Evolutionary conservation across 2,888 invertebrate genomes (phyloP), one percentile per base, ranked within the genome.

Genomic region (Leucophenga montana): DNA sequence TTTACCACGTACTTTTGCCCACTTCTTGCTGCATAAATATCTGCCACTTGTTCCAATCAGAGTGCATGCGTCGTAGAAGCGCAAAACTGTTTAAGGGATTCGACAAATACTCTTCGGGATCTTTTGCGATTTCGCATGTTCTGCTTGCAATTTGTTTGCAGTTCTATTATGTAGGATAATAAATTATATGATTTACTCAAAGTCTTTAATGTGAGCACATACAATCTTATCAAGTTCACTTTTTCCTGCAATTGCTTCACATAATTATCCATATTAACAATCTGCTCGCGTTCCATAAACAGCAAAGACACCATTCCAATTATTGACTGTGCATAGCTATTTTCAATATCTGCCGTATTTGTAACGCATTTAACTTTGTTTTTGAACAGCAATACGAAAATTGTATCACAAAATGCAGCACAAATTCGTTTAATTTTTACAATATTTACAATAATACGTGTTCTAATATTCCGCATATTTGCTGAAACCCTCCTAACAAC

Each of bases 61-160:
- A 66, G 48, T 85, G 77, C 78, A 86, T 78, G 18, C 86, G 76
- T 0, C 85, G 78, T 9, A 87, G 62, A 8, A 87, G 46, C 0
- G 84, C 67, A 39, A 82, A 78, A 8, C 81, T 75, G 62, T 78
- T 77, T 16, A 87, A 57, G 0, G 86, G 85, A 78, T 86, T 87
- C 16, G 76, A 75, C 1, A 86, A 69, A 74, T 79, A 87, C 0
- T 46, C 66, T 0, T 76, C 77, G 0, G 78, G 74, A 72, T 84
- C 76, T 0, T 20, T 8, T 0, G 77, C 74, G 77, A 74, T 65
- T 76, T 73, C 6, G 61, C 9, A 39, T 78, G 79, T 56, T 83
- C 85, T 1, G 61, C 46, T 9, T 75, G 74, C 57, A 81, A 71
- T 9, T 68, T 73, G 13, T 73, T 59, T 11, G 75, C 59, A 66